These are phyloP conservation scores for Gracilinanus agilis DNA, from an alignment of 2,113 vertebrate genomes.

Conservation along the genomic window DNA sequence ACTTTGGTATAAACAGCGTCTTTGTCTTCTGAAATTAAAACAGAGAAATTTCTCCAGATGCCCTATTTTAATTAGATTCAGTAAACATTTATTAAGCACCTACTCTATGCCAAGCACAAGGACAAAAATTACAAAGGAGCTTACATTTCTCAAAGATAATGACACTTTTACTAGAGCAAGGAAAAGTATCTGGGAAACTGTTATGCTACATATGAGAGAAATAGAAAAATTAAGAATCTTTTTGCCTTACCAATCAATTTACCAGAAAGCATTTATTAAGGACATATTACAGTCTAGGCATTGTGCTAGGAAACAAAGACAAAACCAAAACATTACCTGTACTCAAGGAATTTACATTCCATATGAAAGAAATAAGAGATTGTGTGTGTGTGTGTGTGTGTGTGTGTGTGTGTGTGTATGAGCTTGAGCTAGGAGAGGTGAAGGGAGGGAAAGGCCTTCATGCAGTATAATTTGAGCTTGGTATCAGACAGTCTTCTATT, in stretches of 20 bases:
- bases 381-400: too few relatives aligned
- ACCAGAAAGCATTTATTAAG: not conserved
- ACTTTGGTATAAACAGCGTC: not conserved
- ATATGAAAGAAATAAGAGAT: not conserved
- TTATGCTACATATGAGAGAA: not conserved
- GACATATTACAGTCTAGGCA: accelerated
- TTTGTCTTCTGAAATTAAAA: not conserved
- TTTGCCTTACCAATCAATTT: not conserved
- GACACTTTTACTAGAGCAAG: not conserved
- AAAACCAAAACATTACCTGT: not conserved
- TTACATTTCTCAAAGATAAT: too few relatives aligned
- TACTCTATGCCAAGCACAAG: too few relatives aligned
- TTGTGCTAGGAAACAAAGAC: not conserved
- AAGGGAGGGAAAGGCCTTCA: not conserved
- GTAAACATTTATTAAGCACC: not conserved
- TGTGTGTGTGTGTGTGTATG: too few relatives aligned
- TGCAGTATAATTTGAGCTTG: not conserved
- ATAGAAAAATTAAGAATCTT: not conserved
- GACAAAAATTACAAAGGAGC: too few relatives aligned
- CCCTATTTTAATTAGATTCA: not conserved
- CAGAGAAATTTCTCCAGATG: not conserved
- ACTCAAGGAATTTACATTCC: not conserved
- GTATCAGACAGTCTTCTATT: not conserved
- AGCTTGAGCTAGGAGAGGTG: not conserved
- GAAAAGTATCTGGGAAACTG: not conserved